Evolutionary conservation across 2,113 vertebrate species (phyloP).

Genomic region (Psittacula cyanocephala): DNA sequence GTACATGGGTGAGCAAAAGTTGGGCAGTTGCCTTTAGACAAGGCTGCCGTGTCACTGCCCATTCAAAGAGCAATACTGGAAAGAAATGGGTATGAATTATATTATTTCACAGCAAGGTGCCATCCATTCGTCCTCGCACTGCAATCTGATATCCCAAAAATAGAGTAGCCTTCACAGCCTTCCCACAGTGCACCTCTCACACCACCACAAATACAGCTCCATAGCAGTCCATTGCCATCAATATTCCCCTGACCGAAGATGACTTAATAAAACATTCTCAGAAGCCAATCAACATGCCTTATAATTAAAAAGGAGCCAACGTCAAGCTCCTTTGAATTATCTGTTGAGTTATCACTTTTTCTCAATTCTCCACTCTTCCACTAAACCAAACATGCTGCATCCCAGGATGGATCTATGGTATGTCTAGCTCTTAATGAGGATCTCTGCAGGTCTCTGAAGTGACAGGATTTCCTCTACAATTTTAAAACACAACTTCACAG

Average conservation of each 20-base stretch:
- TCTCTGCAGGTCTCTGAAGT: neutral
- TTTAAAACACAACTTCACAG: neutral
- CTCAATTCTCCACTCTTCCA: neutral
- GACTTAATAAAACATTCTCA: constrained; percentile 47
- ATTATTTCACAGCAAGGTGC: constrained; percentile 64
- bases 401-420: neutral
- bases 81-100: neutral
- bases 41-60: constrained; percentile 49
- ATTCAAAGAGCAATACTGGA: constrained; percentile 18
- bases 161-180: constrained; percentile 57
- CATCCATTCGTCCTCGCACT: constrained; percentile 45
- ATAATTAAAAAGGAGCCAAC: neutral
- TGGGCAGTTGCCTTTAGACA: constrained; percentile 30
- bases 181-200: constrained; percentile 31
- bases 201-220: neutral
- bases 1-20: neutral
- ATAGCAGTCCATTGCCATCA: neutral
- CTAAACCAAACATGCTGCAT: neutral
- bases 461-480: neutral
- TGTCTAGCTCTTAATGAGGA: neutral
- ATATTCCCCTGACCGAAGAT: neutral
- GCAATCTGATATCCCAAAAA: constrained; percentile 56
- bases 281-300: neutral
- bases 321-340: neutral
- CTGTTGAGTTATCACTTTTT: neutral